These are phyloP conservation scores for Rhombomys opimus DNA, from an alignment of 2,113 vertebrate species.

Conservation along the genomic window DNA sequence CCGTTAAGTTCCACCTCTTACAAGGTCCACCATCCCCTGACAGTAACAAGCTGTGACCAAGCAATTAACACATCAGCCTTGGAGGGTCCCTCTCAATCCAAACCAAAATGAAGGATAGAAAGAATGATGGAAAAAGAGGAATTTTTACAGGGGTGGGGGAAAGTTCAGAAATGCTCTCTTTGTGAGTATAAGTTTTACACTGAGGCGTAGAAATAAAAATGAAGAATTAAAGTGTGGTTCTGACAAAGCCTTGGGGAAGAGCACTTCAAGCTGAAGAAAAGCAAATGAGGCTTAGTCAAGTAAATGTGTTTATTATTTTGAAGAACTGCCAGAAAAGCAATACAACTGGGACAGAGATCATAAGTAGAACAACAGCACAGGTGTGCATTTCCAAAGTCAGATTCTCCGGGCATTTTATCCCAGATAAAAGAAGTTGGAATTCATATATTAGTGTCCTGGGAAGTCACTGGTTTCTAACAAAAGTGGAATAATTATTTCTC, in stretches of 20 bases:
- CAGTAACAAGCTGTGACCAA: not conserved
- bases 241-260: not conserved
- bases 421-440: not conserved
- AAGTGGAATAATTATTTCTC: not conserved
- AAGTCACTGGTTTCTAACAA: not conserved
- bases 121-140: accelerated
- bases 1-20: not conserved
- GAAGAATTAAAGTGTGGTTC: not conserved
- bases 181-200: not conserved
- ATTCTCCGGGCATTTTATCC: not conserved
- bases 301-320: not conserved
- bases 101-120: not conserved
- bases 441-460: not conserved
- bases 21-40: not conserved
- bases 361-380: not conserved
- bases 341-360: not conserved
- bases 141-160: not conserved
- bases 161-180: not conserved
- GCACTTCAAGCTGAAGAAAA: not conserved
- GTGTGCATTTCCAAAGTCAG: not conserved
- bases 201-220: not conserved
- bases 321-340: not conserved
- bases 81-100: no score
- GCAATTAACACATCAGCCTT: no score
- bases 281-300: not conserved